phyloP scores from a whole-genome alignment of 2,888 invertebrate genomes.

The Acanthacorydalis orientalis region DNA sequence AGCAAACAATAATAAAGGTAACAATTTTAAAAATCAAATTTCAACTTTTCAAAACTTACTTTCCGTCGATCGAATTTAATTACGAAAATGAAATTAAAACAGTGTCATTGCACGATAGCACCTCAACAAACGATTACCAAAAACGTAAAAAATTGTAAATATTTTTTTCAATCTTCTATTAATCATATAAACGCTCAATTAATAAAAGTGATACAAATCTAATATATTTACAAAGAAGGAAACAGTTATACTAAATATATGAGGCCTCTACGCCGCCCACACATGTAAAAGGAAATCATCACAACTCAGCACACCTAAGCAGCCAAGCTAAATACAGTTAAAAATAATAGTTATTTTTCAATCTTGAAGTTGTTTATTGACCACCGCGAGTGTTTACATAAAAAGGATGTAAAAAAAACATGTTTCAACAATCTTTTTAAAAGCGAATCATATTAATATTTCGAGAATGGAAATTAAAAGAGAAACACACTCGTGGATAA shows the following conservation, averaged over 20 bases:
- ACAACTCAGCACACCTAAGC: constrained; percentile 26
- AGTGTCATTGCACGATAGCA: neutral
- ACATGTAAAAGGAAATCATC: constrained; percentile 11
- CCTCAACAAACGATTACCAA: neutral
- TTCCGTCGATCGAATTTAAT: neutral
- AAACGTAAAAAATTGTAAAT: neutral
- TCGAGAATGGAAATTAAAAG: too few species aligned
- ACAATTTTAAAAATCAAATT: neutral
- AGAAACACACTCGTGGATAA: too few species aligned
- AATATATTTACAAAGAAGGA: neutral
- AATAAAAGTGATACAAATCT: neutral
- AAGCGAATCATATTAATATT: too few species aligned
- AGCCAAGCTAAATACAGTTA: constrained; percentile 11
- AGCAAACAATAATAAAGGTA: too few species aligned
- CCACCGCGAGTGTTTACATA: too few species aligned
- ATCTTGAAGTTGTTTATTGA: neutral
- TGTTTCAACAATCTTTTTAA: too few species aligned
- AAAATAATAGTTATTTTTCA: neutral
- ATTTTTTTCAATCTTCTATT: neutral
- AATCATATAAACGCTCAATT: too few species aligned
- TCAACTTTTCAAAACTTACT: neutral
- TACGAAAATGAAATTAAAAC: neutral
- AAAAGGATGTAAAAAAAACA: too few species aligned
- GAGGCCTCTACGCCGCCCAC: neutral
- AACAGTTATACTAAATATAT: neutral